phyloP scores from a whole-genome alignment of 2,888 invertebrate genomes.

The Dynastes hyllus region DNA sequence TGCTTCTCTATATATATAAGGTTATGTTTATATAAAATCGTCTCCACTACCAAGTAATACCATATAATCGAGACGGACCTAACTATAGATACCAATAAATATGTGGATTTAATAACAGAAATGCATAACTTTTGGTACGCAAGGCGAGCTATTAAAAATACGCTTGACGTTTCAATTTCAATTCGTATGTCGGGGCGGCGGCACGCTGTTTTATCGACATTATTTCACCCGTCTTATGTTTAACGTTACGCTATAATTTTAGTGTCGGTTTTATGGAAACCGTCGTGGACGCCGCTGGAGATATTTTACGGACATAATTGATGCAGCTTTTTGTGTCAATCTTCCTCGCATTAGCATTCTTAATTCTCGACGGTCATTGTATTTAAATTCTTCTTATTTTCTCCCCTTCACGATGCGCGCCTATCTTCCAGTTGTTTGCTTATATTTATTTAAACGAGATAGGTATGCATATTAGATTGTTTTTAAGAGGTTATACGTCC shows the following conservation, averaged over 20 bases:
- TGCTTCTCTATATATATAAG: too few species aligned
- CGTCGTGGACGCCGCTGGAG: constrained; percentile 56
- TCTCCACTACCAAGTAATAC: too few species aligned
- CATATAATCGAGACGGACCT: neutral
- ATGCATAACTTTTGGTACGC: constrained; percentile 2
- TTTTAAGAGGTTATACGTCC: too few species aligned
- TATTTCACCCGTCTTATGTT: constrained; percentile 69
- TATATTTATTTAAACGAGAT: too few species aligned
- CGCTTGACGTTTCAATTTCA: constrained; percentile 69
- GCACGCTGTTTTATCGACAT: constrained; percentile 70
- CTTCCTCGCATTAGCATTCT: constrained; percentile 56
- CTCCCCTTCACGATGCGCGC: neutral
- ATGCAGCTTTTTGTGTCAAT: constrained; percentile 58
- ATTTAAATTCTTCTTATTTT: constrained; percentile 48
- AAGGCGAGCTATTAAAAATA: constrained; percentile 49
- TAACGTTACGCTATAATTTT: constrained; percentile 52
- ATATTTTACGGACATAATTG: constrained; percentile 59
- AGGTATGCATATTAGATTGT: too few species aligned
- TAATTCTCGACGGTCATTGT: constrained; percentile 53
- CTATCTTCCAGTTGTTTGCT: too few species aligned
- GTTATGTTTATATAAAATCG: too few species aligned
- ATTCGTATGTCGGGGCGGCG: constrained; percentile 65
- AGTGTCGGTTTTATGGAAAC: constrained; percentile 55
- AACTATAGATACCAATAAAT: constrained; percentile 23
- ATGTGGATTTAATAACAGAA: constrained; percentile 34